A percentile compares a stretch with the other conserved stretches of the same genome.
phyloP scores from a whole-genome alignment of 2,888 invertebrate genomes.

The Lasioglossum leucozonium region DNA sequence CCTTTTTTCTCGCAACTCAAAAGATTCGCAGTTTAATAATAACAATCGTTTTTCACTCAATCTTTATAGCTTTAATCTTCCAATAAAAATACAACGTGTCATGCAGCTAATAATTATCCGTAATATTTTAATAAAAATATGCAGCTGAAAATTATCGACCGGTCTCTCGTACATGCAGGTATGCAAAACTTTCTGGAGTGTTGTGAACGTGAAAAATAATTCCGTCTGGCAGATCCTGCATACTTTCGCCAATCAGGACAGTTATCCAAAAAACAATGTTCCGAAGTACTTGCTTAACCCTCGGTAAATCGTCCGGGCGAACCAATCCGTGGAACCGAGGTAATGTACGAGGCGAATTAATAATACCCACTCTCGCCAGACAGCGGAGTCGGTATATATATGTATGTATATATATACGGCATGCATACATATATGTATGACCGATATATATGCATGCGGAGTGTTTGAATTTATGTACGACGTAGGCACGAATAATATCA shows the following conservation, averaged over 20 bases:
- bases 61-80: too few relatives aligned
- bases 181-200: neutral
- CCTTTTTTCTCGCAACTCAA: too few relatives aligned
- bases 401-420: slow-evolving; percentile 12
- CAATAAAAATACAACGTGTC: too few relatives aligned
- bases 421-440: slow-evolving; percentile 47
- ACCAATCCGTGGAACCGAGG: slow-evolving; percentile 66
- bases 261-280: neutral
- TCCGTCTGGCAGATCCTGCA: neutral
- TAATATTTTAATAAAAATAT: too few relatives aligned
- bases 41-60: too few relatives aligned
- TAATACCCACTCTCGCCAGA: slow-evolving; percentile 61
- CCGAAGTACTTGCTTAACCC: slow-evolving; percentile 6
- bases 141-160: too few relatives aligned
- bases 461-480: slow-evolving; percentile 67
- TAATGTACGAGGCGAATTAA: slow-evolving; percentile 75
- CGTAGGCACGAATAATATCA: slow-evolving; percentile 64
- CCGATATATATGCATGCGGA: slow-evolving; percentile 44
- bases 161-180: neutral
- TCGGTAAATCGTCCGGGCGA: slow-evolving; percentile 44
- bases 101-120: too few relatives aligned
- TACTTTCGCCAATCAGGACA: neutral
- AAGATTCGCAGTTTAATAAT: too few relatives aligned
- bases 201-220: neutral
- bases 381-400: neutral